These are phyloP conservation scores for Brachyhypopomus gauderio DNA, from an alignment of 2,113 vertebrate genomes.

Conservation along the genomic window DNA sequence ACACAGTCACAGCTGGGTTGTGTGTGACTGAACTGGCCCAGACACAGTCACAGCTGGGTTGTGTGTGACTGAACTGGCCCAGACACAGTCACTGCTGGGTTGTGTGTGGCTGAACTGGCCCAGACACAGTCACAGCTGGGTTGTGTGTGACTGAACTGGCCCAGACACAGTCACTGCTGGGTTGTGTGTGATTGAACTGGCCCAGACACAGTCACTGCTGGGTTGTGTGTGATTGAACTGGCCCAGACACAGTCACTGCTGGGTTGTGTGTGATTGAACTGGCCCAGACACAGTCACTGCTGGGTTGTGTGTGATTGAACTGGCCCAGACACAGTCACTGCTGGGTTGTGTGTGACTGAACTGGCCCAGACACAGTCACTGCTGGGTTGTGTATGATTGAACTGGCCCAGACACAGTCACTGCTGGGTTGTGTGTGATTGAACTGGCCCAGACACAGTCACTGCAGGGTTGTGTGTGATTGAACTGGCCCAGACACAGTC, in stretches of 20 bases:
- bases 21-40: constrained; percentile 42
- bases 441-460: constrained; percentile 28
- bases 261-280: constrained; percentile 28
- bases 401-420: constrained; percentile 25
- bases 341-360: constrained; percentile 20
- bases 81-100: neutral
- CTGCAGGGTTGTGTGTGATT: constrained; percentile 5
- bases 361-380: constrained; percentile 23
- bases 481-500: constrained; percentile 32
- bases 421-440: constrained; percentile 15
- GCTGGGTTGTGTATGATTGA: constrained; percentile 19
- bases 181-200: constrained; percentile 36
- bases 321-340: constrained; percentile 22
- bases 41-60: neutral
- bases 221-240: constrained; percentile 32
- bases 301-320: constrained; percentile 23
- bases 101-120: constrained; percentile 37
- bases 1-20: neutral
- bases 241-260: constrained; percentile 8
- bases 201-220: neutral
- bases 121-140: neutral
- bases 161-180: neutral
- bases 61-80: constrained; percentile 39
- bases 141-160: constrained; percentile 37
- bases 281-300: constrained; percentile 16